Base-by-base conservation (phyloP, 2,888 invertebrate species). In the Eutolmus rufibarbis region DNA sequence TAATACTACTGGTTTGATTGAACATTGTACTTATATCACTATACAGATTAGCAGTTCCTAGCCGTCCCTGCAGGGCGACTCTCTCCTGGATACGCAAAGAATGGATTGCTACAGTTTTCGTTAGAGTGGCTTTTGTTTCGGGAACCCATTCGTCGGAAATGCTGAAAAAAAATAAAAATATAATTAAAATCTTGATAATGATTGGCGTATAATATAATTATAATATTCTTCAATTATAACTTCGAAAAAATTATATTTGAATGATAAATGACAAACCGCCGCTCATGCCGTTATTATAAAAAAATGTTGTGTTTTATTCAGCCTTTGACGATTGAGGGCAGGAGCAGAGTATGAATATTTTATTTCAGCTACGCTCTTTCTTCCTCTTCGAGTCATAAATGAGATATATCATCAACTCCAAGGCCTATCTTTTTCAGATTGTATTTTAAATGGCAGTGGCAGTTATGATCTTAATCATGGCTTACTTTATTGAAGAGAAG, bases 121-220 rank as follows among this genome's bases (percentile, higher is more conserved):
- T 94, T 86, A 94, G 94, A 90, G 93, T 94, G 91, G 95, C 95
- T 88, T 95, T 95, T 91, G 95, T 94, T 92, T 96, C 97, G 0
- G 95, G 94, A 89, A 97, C 94, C 98, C 98, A 98, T 91, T 97
- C 96, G 92, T 98, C 97, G 28, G 96, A 95, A 92, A 97, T 93
- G 91, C 97, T 97, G 94, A 14, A 93, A 93, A n/a, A 88, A 34
- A 86, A 46, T 46, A 46, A 46, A 46, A 16, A 2, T 16, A 4
- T 43, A 46, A 46, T 46, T 46, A 46, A 46, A 46, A 46, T 46
- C 16, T 16, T 14, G 0, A 14, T 14, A 4, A 46, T 12, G 43
- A 46, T 46, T 46, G 12, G 43, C 16, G 43, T 4, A 4, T 46
- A 16, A 46, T 16, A 46, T 46, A 46, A 46, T 46, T 4, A 46